A percentile compares a stretch with the other conserved stretches of the same genome.
These are phyloP conservation scores for Heliconius ismenius DNA, from an alignment of 2,888 invertebrate genomes.

Conservation along the genomic window DNA sequence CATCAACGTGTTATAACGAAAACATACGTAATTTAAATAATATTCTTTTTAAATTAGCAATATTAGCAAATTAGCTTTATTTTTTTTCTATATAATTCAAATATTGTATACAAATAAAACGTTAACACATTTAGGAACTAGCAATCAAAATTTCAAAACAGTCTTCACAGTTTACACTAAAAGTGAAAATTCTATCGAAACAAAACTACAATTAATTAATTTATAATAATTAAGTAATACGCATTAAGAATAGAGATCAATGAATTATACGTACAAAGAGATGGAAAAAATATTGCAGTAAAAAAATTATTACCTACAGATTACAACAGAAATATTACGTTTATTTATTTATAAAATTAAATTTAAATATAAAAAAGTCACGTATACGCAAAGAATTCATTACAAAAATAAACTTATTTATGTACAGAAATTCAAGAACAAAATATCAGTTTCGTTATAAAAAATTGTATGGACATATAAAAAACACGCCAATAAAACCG, in stretches of 20 bases:
- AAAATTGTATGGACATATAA: neutral
- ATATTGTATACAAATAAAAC: neutral
- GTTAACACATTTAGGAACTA: conserved; percentile 5
- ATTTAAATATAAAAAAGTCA: conserved; percentile 11
- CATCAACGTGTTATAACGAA: no score
- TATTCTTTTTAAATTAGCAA: no score
- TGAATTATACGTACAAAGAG: conserved; percentile 22
- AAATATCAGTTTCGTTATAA: neutral
- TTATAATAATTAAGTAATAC: conserved; percentile 40
- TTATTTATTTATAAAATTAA: neutral
- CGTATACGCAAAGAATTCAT: neutral
- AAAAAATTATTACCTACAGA: conserved; percentile 15
- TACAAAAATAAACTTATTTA: neutral
- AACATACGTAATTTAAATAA: no score
- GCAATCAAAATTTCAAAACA: conserved; percentile 28
- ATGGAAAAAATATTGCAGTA: conserved; percentile 28
- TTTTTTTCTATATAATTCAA: neutral
- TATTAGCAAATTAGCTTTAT: neutral
- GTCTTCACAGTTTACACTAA: conserved; percentile 11
- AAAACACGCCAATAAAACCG: conserved; percentile 7
- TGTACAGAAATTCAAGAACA: neutral
- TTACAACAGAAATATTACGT: conserved; percentile 17
- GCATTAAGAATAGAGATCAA: conserved; percentile 39
- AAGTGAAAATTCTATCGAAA: conserved; percentile 2
- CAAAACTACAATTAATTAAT: conserved; percentile 24